A percentile compares a stretch with the other conserved stretches of the same genome.
phyloP scores from a whole-genome alignment of 2,797 vertebrate species.

The Coluber constrictor region DNA sequence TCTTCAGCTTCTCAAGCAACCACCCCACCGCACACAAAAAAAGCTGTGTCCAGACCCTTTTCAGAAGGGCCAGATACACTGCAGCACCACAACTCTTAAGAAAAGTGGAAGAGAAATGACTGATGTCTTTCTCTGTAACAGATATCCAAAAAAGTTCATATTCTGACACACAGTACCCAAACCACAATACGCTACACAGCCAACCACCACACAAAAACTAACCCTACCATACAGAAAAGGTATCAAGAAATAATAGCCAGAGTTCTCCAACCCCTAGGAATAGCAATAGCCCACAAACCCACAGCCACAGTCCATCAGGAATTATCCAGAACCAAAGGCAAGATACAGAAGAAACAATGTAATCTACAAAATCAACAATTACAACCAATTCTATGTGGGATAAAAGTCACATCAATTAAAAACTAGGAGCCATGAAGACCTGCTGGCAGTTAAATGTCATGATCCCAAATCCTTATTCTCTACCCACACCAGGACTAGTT shows the following conservation, averaged over 20 bases:
- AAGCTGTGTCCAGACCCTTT: too few species aligned
- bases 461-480: not conserved
- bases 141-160: not conserved
- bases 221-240: too few species aligned
- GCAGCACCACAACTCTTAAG: not conserved
- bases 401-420: not conserved
- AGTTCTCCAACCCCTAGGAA: too few species aligned
- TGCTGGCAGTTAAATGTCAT: not conserved
- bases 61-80: not conserved
- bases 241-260: too few species aligned
- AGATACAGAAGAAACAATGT: too few species aligned
- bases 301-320: too few species aligned
- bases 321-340: too few species aligned
- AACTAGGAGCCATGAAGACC: not conserved
- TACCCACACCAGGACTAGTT: not conserved
- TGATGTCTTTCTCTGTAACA: not conserved
- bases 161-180: too few species aligned
- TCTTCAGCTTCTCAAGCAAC: not conserved
- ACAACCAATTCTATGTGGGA: not conserved
- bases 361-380: not conserved
- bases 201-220: too few species aligned
- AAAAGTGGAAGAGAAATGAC: not conserved
- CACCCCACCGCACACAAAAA: not conserved
- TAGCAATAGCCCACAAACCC: too few species aligned
- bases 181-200: too few species aligned